Percentiles rank a stretch among this genome's conserved stretches.
Conservation (phyloP, 2,888 invertebrate species). For the Amiota communis region DNA sequence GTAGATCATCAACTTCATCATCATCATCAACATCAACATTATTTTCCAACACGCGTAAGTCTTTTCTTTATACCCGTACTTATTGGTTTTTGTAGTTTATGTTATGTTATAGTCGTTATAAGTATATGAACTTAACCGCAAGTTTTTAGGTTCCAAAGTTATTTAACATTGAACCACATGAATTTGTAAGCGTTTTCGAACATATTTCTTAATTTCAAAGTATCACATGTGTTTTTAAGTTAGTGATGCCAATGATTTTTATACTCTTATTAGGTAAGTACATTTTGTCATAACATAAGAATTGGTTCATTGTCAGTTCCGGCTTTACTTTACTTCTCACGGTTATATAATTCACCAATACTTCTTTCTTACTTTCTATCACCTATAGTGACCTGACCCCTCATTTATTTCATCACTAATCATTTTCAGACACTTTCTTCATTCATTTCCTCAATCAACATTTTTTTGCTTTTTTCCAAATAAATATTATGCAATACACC, state of each 20-base stretch:
- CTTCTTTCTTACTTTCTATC: background rate
- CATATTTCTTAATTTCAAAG: too few species aligned
- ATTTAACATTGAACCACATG: too few species aligned
- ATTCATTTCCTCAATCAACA: background rate
- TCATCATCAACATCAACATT: background rate
- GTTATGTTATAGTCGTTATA: slow-evolving; percentile 13
- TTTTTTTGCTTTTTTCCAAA: slow-evolving; percentile 28
- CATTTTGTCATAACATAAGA: too few species aligned
- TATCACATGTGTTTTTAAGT: too few species aligned
- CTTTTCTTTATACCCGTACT: slow-evolving; percentile 43
- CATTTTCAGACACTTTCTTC: slow-evolving; percentile 7
- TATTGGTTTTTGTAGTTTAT: slow-evolving; percentile 36
- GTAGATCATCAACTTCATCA: background rate
- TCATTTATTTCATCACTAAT: background rate
- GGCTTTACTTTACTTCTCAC: too few species aligned
- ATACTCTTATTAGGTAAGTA: too few species aligned
- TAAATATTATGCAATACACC: slow-evolving; percentile 59
- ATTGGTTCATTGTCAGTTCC: too few species aligned
- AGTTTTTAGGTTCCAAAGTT: too few species aligned
- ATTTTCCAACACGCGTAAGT: slow-evolving; percentile 23
- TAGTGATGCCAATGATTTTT: too few species aligned
- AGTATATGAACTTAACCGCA: background rate
- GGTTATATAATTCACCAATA: too few species aligned
- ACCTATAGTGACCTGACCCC: slow-evolving; percentile 1
- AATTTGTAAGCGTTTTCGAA: too few species aligned